These are phyloP conservation scores for Orthosia incerta DNA, from an alignment of 2,888 invertebrate species.

Conservation along the genomic window DNA sequence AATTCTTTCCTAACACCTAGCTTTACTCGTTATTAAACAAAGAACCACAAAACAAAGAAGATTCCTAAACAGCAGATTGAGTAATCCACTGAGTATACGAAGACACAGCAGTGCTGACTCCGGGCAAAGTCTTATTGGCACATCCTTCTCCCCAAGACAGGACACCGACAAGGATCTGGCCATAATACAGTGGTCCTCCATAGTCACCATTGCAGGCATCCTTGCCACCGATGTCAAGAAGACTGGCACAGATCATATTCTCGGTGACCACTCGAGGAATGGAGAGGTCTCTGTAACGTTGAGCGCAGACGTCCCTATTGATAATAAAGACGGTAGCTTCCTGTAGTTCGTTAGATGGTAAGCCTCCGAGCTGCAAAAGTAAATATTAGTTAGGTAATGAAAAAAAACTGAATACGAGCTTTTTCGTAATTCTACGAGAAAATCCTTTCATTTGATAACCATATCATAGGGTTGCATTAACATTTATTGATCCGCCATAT, in stretches of 20 bases:
- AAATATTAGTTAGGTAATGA: too few relatives aligned
- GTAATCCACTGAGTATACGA: slow-evolving; percentile 76
- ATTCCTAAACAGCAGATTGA: slow-evolving; percentile 49
- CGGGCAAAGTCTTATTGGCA: slow-evolving; percentile 81
- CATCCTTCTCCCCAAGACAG: slow-evolving; percentile 88
- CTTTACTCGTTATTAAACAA: background rate
- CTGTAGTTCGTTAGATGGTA: slow-evolving; percentile 34
- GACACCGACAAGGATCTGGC: slow-evolving; percentile 80
- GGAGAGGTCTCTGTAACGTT: slow-evolving; percentile 29
- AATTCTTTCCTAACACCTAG: background rate
- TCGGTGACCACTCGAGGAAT: slow-evolving; percentile 66
- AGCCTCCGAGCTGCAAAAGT: slow-evolving; percentile 26
- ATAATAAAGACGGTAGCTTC: slow-evolving; percentile 32
- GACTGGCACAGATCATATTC: slow-evolving; percentile 81
- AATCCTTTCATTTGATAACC: too few relatives aligned
- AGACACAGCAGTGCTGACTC: slow-evolving; percentile 84
- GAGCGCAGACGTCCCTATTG: slow-evolving; percentile 19
- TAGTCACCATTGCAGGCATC: slow-evolving; percentile 85
- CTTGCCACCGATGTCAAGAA: slow-evolving; percentile 70
- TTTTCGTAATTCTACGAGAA: too few relatives aligned
- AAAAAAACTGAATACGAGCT: too few relatives aligned
- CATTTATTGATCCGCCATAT: too few relatives aligned
- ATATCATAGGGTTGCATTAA: too few relatives aligned
- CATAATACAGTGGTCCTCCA: slow-evolving; percentile 86
- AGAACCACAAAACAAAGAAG: background rate